A percentile compares a stretch with the other conserved stretches of the same genome.
phyloP scores from a whole-genome alignment of 1,140 invertebrate genomes.

The Parasteatoda tepidariorum region DNA sequence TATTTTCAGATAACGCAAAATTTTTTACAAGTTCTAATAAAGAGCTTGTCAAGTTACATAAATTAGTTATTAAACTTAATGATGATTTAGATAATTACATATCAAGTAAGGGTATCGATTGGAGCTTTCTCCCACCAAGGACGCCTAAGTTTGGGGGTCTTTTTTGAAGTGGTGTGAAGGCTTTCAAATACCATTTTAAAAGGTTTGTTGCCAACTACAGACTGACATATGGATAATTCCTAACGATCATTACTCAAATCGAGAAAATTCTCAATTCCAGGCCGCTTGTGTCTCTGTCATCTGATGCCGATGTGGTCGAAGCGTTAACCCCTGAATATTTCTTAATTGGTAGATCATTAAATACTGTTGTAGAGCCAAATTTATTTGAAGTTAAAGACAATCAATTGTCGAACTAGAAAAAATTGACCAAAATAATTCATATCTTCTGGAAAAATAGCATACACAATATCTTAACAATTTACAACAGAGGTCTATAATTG shows the following conservation, averaged over 20 bases:
- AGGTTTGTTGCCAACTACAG: neutral
- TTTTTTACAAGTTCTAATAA: neutral
- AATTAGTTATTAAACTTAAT: neutral
- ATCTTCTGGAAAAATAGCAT: neutral
- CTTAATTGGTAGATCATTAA: neutral
- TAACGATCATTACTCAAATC: neutral
- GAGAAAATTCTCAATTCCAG: neutral
- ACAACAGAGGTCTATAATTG: no score
- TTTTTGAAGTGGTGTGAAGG: neutral
- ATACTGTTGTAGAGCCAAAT: neutral
- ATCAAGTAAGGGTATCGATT: neutral
- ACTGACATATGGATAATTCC: slow-evolving; percentile 1
- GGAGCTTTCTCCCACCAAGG: neutral
- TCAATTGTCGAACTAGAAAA: neutral
- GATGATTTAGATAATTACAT: neutral
- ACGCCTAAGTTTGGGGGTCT: neutral
- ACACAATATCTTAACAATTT: no score
- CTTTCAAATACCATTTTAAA: slow-evolving; percentile 3
- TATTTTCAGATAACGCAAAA: slow-evolving; percentile 9
- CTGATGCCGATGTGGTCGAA: neutral
- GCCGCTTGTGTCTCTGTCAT: neutral
- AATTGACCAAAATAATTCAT: neutral
- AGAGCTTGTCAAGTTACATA: neutral
- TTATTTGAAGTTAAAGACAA: neutral
- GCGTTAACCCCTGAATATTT: neutral